Conservation (phyloP, 2,113 vertebrate genomes). For the Rhineura floridana region DNA sequence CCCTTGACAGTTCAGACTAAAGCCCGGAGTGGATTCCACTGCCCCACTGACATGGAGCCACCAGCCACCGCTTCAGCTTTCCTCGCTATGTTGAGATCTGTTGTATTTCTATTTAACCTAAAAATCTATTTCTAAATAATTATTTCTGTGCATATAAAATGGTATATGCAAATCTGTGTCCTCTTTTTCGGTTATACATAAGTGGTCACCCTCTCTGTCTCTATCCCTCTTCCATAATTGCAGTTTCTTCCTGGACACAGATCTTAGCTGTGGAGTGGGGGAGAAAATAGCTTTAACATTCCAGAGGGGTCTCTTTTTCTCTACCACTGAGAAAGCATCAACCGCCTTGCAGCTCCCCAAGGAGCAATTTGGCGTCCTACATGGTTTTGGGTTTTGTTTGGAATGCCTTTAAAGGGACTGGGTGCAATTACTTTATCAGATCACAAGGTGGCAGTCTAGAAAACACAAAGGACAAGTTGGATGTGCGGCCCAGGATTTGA, state of each 20-base stretch:
- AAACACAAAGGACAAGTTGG: not conserved
- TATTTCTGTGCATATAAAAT: too few species aligned
- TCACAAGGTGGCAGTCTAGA: not conserved
- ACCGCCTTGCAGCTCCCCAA: not conserved
- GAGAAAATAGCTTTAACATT: not conserved
- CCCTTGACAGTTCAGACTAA: too few species aligned
- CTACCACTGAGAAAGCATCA: not conserved
- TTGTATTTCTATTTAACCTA: too few species aligned
- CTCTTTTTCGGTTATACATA: too few species aligned
- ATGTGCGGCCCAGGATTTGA: not conserved
- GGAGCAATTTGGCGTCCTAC: not conserved
- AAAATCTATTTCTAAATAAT: too few species aligned
- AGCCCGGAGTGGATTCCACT: too few species aligned
- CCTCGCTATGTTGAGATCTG: too few species aligned
- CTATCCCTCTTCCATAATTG: not conserved
- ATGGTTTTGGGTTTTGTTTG: not conserved
- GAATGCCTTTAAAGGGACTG: not conserved
- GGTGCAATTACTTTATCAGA: not conserved
- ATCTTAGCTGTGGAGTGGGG: not conserved
- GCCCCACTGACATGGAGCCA: too few species aligned
- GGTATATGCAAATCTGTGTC: too few species aligned
- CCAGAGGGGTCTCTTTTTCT: not conserved
- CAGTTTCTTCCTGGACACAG: not conserved
- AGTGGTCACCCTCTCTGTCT: too few species aligned
- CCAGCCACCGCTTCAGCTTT: too few species aligned